Base-by-base conservation (phyloP, 2,888 invertebrate species). In the Orthosia gracilis region DNA sequence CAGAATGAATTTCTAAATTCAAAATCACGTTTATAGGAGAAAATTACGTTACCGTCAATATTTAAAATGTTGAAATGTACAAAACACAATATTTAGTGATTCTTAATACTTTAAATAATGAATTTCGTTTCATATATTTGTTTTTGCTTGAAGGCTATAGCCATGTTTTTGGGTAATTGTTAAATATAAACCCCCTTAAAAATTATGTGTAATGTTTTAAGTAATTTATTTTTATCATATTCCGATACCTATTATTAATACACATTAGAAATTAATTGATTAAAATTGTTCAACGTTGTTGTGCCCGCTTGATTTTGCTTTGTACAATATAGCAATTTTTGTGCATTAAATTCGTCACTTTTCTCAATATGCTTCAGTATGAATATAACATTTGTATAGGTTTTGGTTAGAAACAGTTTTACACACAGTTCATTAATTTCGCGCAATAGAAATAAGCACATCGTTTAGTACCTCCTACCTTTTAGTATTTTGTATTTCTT, bases 401-500 rank as follows among this genome's bases (percentile, higher is more conserved):
- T 69, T 66, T 73, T 65, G 49, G 47, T 68, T 72, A 67, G 31
- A 45, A 66, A 23, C 67, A 71, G 64, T 72, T 66, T 64, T 23
- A 73, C 58, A 61, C 70, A 66, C 64, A 74, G 65, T 78, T 78
- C 23, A 79, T 73, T 80, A 31, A 58, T 75, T 78, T 59, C 67
- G 76, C 69, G 78, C 70, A 76, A 72, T 84, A 78, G 71, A 12
- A 73, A 52, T 79, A 80, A 73, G 76, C 68, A 77, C 62, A 79
- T 83, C 66, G 57, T 80, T 80, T 81, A 76, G 76, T 86, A 86
- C 83, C 83, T 86, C 86, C 76, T 78, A 78, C 75, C 55, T 86
- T 89, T 87, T 88, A 93, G 89, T 91, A 91, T 91, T 91, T 89
- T 80, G 87, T 91, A 91, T 91, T 91, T 89, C 82, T 84, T 84